Evolutionary conservation across 2,888 invertebrate genomes (phyloP), one percentile per base, ranked within the genome.

Genomic region (Volucella inflata): DNA sequence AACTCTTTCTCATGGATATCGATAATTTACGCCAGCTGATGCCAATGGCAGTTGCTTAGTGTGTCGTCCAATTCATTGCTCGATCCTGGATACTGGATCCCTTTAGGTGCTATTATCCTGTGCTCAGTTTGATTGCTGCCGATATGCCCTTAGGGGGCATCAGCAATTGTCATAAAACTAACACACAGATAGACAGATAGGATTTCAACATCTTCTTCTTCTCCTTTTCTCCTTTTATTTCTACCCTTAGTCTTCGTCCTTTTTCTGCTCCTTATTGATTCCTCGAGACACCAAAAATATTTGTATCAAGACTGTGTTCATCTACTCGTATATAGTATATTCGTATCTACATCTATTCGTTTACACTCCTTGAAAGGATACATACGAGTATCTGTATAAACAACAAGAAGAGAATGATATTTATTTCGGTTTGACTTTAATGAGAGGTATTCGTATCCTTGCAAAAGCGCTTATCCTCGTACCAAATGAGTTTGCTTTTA

Each of bases 1-100:
- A 85, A 85, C 81, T 85, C 85, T 64, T 85, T 85, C 21, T 21
- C 85, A 81, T 81, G 72, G 76, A 77, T 85, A 85, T 80, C 77
- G 85, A 80, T 85, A 85, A 77, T 76, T 81, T 81, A 76, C 50
- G 67, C 81, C 85, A 81, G 62, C 76, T 85, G 85, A 81, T 80
- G 75, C 83, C 83, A 57, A 64, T 83, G 30, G 60, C 72, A 74
- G 68, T 59, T 38, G 65, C 60, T 80, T 21, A 80, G 71, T 46
- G 70, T 79, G 62, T 67, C 9, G 8, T 44, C 14, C 44, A 51
- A 17, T 53, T 53, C 30, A 30, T 30, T n/a, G 21, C 38, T 48
- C 59, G n/a, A 36, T 12, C 53, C 14, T 51, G 21, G 3, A 21
- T 2, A 21, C 67, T 51, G 53, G 14, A 14, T 80, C 68, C 57